Conservation (phyloP, 2,797 vertebrate genomes). For the Lutra lutra region DNA sequence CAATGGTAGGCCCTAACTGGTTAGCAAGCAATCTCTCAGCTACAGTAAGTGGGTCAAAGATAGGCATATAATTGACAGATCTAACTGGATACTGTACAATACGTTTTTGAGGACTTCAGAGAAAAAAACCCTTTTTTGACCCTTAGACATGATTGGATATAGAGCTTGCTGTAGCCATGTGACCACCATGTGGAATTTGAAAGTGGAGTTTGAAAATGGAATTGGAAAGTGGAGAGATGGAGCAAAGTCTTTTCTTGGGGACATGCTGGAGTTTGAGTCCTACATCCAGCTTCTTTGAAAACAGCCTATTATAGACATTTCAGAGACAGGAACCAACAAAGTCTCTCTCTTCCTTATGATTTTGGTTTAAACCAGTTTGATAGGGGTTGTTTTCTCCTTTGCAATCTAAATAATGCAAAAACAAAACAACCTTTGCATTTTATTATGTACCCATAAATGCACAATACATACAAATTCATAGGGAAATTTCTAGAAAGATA, state of each 20-base stretch:
- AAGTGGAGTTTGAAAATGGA: neutral
- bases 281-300: neutral
- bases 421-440: neutral
- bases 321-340: neutral
- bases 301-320: neutral
- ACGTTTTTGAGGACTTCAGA: neutral
- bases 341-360: neutral
- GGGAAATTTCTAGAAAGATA: neutral
- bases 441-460: neutral
- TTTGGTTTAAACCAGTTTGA: conserved; percentile 8
- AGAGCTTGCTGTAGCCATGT: neutral
- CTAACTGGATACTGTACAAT: neutral
- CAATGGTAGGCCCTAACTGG: neutral
- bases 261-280: neutral
- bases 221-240: neutral
- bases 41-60: neutral
- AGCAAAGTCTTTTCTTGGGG: neutral
- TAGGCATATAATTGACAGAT: neutral
- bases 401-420: neutral
- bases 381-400: neutral
- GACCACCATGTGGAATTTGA: neutral
- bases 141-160: neutral
- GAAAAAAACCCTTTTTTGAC: neutral
- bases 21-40: neutral
- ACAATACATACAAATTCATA: neutral